Evolutionary conservation across 2,888 invertebrate species (phyloP).

Genomic region (Tanypteryx hageni): DNA sequence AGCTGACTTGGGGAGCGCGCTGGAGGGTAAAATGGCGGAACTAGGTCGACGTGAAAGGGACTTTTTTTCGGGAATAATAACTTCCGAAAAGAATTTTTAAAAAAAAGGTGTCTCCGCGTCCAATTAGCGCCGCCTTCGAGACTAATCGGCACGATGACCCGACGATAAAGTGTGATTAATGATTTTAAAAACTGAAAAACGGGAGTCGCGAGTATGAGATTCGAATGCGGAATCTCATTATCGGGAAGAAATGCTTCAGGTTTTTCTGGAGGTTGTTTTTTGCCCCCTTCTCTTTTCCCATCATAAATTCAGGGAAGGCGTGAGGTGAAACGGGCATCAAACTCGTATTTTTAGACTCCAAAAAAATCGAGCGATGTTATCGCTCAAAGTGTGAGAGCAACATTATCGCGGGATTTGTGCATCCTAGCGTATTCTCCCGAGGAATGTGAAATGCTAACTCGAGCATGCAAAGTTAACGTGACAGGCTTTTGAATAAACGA

Average conservation of each 20-base stretch:
- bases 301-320: neutral
- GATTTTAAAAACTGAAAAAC: conserved; percentile 18
- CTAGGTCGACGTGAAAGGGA: neutral
- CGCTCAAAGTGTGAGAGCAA: too few species aligned
- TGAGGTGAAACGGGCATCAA: neutral
- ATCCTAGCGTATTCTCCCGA: too few species aligned
- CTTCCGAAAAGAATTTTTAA: neutral
- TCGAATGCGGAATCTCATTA: conserved; percentile 48
- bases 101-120: neutral
- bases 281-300: neutral
- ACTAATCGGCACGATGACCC: conserved; percentile 46
- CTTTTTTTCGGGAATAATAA: conserved; percentile 9
- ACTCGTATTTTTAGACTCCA: neutral
- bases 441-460: too few species aligned
- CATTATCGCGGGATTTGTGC: too few species aligned
- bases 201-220: neutral
- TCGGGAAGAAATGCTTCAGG: conserved; percentile 8
- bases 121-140: conserved; percentile 17
- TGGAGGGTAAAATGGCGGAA: neutral
- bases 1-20: neutral
- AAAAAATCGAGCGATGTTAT: too few species aligned
- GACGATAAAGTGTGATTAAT: conserved; percentile 45
- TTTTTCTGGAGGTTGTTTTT: neutral
- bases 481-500: too few species aligned
- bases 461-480: too few species aligned